Evolutionary conservation across 2,797 vertebrate species (phyloP), one percentile per base, ranked within the genome.

Genomic region (Amblyopsis hoosieri): DNA sequence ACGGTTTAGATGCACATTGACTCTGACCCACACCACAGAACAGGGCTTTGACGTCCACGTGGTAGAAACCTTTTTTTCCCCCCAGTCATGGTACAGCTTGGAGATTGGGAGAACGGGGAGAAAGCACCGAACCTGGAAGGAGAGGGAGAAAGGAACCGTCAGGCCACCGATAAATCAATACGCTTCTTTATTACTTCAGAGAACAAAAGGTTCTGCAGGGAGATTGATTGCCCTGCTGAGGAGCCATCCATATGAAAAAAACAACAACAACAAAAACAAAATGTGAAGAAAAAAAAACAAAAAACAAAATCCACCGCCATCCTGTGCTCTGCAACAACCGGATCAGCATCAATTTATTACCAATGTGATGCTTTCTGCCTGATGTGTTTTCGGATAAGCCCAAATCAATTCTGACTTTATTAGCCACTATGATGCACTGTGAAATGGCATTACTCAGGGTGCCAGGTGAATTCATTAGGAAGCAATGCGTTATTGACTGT

Each of bases 91-190:
- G 37, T 54, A 12, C 11, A 8, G 19, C 15, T 54, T 23, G 19
- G 19, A 8, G 19, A 17, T 52, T 29, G 52, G 2, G 52, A 11
- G 15, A 12, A 29, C 0, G 12, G 46, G 0, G 69, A 62, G 74
- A 65, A 60, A 31, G 1, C 9, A 73, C 71, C 64, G 70, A 23
- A 51, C 48, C 79, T 74, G 54, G 60, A 76, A 81, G 74, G 64
- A 80, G 69, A 87, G 85, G 83, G 69, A 68, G 89, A 91, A 87
- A 87, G 89, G 90, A 90, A 88, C 87, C 81, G 80, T 85, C 67
- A 42, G 69, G 57, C 80, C 84, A 79, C 83, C 89, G 66, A 91
- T 93, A 91, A 91, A 92, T 94, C 91, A 89, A 92, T 93, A 81
- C 9, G 19, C 70, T 85, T 83, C 87, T 92, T 92, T 92, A 93